Conservation (phyloP, 2,797 vertebrate species). For the Microcaecilia unicolor region DNA sequence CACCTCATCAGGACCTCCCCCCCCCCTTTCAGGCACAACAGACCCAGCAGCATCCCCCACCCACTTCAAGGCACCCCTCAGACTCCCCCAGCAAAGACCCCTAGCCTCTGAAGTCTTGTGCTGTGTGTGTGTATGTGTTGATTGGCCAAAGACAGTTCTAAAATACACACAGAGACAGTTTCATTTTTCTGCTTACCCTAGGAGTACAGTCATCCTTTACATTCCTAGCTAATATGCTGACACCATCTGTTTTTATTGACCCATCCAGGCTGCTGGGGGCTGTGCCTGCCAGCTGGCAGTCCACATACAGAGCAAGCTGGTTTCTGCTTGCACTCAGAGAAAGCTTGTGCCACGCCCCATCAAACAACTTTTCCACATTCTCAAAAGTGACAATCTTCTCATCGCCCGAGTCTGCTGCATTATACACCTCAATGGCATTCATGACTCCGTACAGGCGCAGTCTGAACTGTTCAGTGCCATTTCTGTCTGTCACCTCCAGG, state of each 20-base stretch:
- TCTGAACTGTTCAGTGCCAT: neutral
- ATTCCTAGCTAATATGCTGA: neutral
- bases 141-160: neutral
- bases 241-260: slow-evolving; percentile 2
- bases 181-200: neutral
- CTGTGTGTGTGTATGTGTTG: too few species aligned
- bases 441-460: neutral
- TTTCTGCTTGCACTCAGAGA: neutral
- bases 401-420: neutral
- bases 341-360: slow-evolving; percentile 5
- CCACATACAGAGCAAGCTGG: neutral
- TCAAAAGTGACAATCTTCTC: slow-evolving; percentile 1
- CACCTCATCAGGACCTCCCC: too few species aligned
- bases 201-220: neutral
- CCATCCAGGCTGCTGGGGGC: neutral
- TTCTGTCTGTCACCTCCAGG: neutral
- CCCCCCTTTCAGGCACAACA: too few species aligned
- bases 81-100: too few species aligned
- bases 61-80: too few species aligned
- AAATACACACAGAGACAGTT: too few species aligned
- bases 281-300: slow-evolving; percentile 14
- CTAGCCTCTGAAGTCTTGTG: too few species aligned
- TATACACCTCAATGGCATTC: neutral
- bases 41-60: too few species aligned
- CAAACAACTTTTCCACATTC: neutral